Percentiles rank a stretch among this genome's conserved stretches.
Conservation (phyloP, 2,888 invertebrate species). For the Drosophila picticornis region DNA sequence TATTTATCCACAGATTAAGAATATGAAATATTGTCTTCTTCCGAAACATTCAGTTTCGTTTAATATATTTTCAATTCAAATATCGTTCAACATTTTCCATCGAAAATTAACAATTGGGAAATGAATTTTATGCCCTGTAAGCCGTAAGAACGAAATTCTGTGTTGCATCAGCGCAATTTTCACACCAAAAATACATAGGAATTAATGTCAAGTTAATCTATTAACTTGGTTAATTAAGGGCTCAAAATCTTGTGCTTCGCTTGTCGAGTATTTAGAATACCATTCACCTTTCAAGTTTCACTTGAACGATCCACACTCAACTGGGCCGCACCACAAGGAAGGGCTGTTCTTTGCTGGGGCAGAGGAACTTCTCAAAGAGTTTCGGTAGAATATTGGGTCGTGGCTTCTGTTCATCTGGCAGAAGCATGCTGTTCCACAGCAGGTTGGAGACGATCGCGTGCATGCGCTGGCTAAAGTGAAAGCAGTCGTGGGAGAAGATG, state of each 20-base stretch:
- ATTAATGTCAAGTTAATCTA: not conserved
- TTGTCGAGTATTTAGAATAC: not conserved
- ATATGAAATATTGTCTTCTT: not conserved
- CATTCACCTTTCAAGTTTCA: not conserved
- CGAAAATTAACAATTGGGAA: not conserved
- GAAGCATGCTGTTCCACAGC: constrained; percentile 87
- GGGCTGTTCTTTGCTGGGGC: constrained; percentile 81
- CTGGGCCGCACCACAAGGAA: constrained; percentile 77
- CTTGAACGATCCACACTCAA: constrained; percentile 19
- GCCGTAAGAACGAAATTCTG: not conserved
- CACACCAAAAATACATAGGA: not conserved
- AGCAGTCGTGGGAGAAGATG: constrained; percentile 87
- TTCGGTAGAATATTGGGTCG: constrained; percentile 25
- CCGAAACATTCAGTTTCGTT: not conserved
- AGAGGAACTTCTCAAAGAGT: constrained; percentile 67
- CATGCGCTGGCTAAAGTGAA: constrained; percentile 88
- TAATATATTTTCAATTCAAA: not conserved
- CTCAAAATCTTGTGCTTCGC: not conserved
- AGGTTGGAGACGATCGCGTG: constrained; percentile 86
- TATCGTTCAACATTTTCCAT: not conserved
- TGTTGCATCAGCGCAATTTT: not conserved
- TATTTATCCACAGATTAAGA: not conserved
- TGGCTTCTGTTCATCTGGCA: constrained; percentile 85
- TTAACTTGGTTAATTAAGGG: not conserved
- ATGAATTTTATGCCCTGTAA: not conserved